phyloP scores from a whole-genome alignment of 2,888 invertebrate genomes.

The Phorcus lineatus region DNA sequence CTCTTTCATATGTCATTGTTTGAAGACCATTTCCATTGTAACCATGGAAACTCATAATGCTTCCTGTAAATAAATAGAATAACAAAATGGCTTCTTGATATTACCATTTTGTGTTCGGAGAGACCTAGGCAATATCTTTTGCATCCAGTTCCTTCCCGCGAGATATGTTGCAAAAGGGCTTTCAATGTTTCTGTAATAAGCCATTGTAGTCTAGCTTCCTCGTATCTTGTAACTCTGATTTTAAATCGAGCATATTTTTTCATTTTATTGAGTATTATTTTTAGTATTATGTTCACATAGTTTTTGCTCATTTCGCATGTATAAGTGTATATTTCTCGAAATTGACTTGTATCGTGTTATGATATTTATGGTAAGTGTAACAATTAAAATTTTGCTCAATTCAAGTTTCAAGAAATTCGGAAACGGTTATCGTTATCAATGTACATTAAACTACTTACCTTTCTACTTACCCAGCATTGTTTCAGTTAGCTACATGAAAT shows the following conservation, averaged over 20 bases:
- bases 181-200: conserved; percentile 14
- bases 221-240: conserved; percentile 16
- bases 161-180: conserved; percentile 5
- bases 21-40: not conserved
- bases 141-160: not conserved
- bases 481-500: not conserved
- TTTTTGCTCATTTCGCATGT: conserved; percentile 16
- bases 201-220: not conserved
- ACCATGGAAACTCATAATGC: not conserved
- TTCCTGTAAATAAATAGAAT: not conserved
- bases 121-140: conserved; percentile 5
- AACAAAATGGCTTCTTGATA: not conserved
- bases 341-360: conserved; percentile 6
- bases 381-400: conserved; percentile 19
- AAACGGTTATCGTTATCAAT: not conserved
- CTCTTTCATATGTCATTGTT: not conserved
- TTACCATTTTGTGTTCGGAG: not conserved
- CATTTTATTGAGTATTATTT: conserved; percentile 19
- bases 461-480: not conserved
- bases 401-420: conserved; percentile 12
- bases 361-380: not conserved
- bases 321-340: not conserved
- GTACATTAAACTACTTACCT: not conserved
- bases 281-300: conserved; percentile 18
- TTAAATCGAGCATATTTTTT: conserved; percentile 14